These are phyloP conservation scores for Capreolus pygargus DNA, from an alignment of 2,113 vertebrate genomes.

Conservation along the genomic window DNA sequence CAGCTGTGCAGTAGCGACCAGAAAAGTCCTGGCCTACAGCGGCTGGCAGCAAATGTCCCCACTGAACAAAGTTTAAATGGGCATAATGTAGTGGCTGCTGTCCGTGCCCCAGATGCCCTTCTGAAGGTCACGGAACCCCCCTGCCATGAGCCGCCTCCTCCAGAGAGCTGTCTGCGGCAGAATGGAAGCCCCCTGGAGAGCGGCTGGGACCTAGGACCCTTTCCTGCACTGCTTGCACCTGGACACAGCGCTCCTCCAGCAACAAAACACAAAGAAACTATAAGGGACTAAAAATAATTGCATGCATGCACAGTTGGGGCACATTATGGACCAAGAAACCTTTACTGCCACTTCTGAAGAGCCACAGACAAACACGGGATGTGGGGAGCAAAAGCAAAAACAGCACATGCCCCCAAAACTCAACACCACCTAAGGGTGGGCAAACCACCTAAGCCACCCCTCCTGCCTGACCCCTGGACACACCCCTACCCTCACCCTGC, in stretches of 20 bases:
- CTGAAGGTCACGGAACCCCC: background rate
- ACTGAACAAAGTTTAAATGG: background rate
- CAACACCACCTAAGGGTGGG: background rate
- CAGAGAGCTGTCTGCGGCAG: background rate
- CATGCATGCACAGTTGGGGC: background rate
- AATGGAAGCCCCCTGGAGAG: background rate
- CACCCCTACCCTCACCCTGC: background rate
- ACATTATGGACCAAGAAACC: background rate
- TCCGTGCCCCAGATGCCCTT: background rate
- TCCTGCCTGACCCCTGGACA: background rate
- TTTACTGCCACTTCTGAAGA: background rate
- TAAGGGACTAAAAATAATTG: background rate
- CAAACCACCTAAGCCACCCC: background rate
- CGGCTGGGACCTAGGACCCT: background rate
- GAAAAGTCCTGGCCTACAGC: background rate
- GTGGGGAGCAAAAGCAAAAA: background rate
- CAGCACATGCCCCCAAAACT: background rate
- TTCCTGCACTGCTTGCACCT: background rate
- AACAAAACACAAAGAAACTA: background rate
- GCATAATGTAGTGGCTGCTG: background rate
- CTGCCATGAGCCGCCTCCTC: background rate
- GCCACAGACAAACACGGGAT: background rate
- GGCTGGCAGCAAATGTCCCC: background rate
- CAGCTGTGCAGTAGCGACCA: background rate
- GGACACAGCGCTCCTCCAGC: background rate